Evolutionary conservation across 2,113 vertebrate species (phyloP).

Genomic region (Sialia sialis): DNA sequence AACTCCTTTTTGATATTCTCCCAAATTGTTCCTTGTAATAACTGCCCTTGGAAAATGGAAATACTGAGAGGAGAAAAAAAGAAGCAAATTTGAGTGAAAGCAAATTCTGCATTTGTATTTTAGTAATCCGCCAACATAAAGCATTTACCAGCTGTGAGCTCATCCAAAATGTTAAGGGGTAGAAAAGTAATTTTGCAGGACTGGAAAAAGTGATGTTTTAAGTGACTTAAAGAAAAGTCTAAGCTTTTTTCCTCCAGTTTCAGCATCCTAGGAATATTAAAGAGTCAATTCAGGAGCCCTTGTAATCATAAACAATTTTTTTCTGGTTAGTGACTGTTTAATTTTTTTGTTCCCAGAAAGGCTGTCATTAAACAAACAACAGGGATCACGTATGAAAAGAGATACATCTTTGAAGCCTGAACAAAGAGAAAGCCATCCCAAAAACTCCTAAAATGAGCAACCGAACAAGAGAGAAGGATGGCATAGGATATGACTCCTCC

Average conservation of each 20-base stretch:
- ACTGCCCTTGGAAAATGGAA: neutral
- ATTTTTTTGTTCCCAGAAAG: slow-evolving; percentile 11
- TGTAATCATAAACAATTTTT: neutral
- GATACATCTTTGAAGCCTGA: neutral
- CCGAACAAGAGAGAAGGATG: rapidly evolving
- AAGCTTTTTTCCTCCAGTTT: neutral
- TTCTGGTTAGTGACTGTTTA: neutral
- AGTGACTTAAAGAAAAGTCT: neutral
- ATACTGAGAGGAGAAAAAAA: neutral
- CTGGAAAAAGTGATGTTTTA: slow-evolving; percentile 30
- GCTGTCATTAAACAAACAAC: slow-evolving; percentile 24
- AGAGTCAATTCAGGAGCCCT: neutral
- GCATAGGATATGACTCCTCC: neutral
- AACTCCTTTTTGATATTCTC: neutral
- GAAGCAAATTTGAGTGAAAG: neutral
- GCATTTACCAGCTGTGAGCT: neutral
- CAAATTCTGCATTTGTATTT: neutral
- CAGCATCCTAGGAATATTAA: neutral
- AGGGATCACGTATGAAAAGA: neutral
- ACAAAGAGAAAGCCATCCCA: neutral
- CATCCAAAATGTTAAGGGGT: neutral
- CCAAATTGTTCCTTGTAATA: neutral
- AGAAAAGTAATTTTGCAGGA: slow-evolving; percentile 4
- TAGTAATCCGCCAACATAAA: neutral
- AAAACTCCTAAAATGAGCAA: neutral